Evolutionary conservation across 2,888 invertebrate genomes (phyloP), one percentile per base, ranked within the genome.

Genomic region (Aethes cnicana): DNA sequence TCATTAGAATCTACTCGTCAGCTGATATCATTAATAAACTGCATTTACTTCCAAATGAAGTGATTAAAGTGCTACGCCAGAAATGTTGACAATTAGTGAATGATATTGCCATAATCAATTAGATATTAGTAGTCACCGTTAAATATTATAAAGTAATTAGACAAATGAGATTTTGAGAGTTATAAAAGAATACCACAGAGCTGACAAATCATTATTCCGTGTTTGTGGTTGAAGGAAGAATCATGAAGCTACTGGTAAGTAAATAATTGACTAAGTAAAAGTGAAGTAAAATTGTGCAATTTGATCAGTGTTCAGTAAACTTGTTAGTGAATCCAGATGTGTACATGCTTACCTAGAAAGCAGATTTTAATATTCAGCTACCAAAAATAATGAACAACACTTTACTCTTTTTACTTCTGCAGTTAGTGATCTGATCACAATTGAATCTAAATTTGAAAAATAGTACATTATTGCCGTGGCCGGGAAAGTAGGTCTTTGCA

Each of bases 221-320:
- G 52, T 52, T 23, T 14, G 46, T 9, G 26, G 8, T 7, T 30
- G 11, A 11, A 52, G 16, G 14, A 17, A 44, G 37, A 46, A 46
- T 18, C 14, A 52, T 52, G 52, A 52, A 46, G 39, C 12, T 46
- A 26, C 16, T 46, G 46, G 52, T 52, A n/a, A 52, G 52, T 52
- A 11, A 6, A 6, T 4, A 25, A 26, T 12, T n/a, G n/a, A n/a
- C n/a, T n/a, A n/a, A n/a, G n/a, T n/a, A n/a, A n/a, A n/a, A n/a
- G n/a, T n/a, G n/a, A n/a, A n/a, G n/a, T n/a, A n/a, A n/a, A n/a
- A n/a, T n/a, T n/a, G n/a, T n/a, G n/a, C n/a, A n/a, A n/a, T n/a
- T n/a, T n/a, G n/a, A n/a, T n/a, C n/a, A n/a, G n/a, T n/a, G n/a
- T n/a, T n/a, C n/a, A n/a, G n/a, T n/a, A n/a, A n/a, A n/a, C n/a